These are phyloP conservation scores for Lepidocyrtinus sp. DNA, from an alignment of 2,888 invertebrate genomes.

Conservation along the genomic window DNA sequence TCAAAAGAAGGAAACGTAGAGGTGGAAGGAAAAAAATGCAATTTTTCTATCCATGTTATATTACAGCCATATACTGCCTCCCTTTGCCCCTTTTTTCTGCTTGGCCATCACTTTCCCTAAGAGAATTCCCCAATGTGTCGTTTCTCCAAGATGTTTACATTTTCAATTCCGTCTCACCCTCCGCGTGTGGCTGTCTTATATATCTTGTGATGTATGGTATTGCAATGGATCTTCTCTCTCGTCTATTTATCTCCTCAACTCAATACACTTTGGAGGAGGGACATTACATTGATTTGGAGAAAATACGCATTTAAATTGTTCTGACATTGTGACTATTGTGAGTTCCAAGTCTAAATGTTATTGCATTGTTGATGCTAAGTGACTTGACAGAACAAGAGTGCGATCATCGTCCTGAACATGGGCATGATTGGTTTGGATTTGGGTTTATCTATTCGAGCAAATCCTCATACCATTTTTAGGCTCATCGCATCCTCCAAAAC, in stretches of 20 bases:
- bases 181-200: neutral
- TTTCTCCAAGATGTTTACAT: constrained; percentile 69
- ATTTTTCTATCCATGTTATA: neutral
- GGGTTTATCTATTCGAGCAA: too few relatives aligned
- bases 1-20: neutral
- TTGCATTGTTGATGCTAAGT: constrained; percentile 26
- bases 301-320: constrained; percentile 46
- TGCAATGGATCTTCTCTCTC: neutral
- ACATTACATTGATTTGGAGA: constrained; percentile 36
- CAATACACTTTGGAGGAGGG: neutral
- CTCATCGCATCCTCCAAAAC: too few relatives aligned
- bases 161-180: constrained; percentile 68
- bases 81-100: constrained; percentile 37
- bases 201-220: too few relatives aligned
- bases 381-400: constrained; percentile 24
- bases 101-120: constrained; percentile 64
- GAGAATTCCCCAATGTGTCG: constrained; percentile 69
- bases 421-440: constrained; percentile 32
- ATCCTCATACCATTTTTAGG: too few relatives aligned
- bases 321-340: constrained; percentile 46
- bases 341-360: constrained; percentile 20
- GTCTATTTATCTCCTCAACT: neutral
- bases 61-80: neutral
- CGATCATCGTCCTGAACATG: constrained; percentile 18
- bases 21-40: constrained; percentile 1